Base-by-base conservation (phyloP, 2,113 vertebrate species). In the Osmerus mordax region DNA sequence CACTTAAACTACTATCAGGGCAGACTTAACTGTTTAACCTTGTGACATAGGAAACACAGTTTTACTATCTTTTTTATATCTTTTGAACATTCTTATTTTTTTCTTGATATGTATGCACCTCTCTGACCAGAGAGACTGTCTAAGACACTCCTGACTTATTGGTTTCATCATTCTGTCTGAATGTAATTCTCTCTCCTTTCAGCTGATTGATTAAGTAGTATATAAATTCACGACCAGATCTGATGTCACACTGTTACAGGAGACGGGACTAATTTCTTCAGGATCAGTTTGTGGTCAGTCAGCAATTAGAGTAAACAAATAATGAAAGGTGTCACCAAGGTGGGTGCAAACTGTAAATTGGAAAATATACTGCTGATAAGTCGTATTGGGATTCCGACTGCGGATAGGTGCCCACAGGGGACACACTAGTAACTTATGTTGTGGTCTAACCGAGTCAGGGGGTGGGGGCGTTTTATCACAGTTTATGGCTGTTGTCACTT, bases 401-500 rank as follows among this genome's bases (percentile, higher is more conserved):
- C 55, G 23, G 59, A 75, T 54, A 59, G 64, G 72, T 66, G 70
- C 53, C 72, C 0, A 14, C 32, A 47, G 72, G 41, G 41, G 41
- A 47, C 41, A 47, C 41, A 47, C 41, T 47, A 47, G 8, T 47
- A 47, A 47, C 41, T 47, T 47, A 47, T 47, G 41, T 47, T 47
- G 41, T 47, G 41, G 41, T 47, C 41, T 47, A 47, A 47, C 41
- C 7, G 41, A 47, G 41, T 47, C 41, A 11, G 41, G 41, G 41
- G 41, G 41, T 7, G 41, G 9, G 41, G 41, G 41, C 59, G 71
- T 55, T 76, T 73, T 67, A 6, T 73, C 69, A 73, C 76, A 80
- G 75, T 84, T 85, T 85, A 83, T 81, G 67, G 75, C 78, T 77
- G 81, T 59, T 77, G 86, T 86, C 84, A 80, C 73, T 86, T 53